Evolutionary conservation across 1,140 invertebrate species (phyloP), one percentile per base, ranked within the genome.

Genomic region (Tenebrio molitor): DNA sequence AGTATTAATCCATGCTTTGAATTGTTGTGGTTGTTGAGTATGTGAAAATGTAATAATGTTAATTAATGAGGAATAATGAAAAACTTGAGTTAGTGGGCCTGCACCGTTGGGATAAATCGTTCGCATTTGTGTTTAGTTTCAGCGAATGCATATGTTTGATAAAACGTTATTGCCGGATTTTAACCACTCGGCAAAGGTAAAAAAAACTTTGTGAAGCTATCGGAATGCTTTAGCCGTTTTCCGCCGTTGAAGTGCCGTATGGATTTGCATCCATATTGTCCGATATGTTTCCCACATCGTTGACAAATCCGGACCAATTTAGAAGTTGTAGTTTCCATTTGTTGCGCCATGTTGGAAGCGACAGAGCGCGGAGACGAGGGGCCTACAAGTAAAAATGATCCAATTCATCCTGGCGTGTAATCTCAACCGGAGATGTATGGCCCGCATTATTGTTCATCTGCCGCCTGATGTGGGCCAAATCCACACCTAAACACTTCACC

Each of bases 361-460:
- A 29, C 50, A 58, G 50, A 66, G 39, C 23, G 36, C 50, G 50
- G 50, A 66, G 64, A 42, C 64, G 36, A 66, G 64, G 36, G 42
- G 64, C 19, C 46, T 63, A 71, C 69, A 71, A 71, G 69, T 71
- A 71, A 71, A 71, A 71, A 71, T 71, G 69, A 71, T 71, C 69
- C 69, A 71, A 71, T 71, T 71, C 69, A 71, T 71, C 69, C 58
- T 64, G 39, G 36, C 41, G 34, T 50, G 69, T 71, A 71, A 71
- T 71, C 69, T 63, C 39, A 64, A 50, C 39, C 53, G 58, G 69
- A 71, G 69, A 71, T 71, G 69, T 71, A 71, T 71, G 53, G 69
- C 69, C 69, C 53, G 69, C 69, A 71, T 71, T 71, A 71, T 71
- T 71, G 69, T 71, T 71, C 69, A 64, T 71, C 69, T 71, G 69